phyloP scores from a whole-genome alignment of 2,888 invertebrate species.

The Ischnus inquisitorius region DNA sequence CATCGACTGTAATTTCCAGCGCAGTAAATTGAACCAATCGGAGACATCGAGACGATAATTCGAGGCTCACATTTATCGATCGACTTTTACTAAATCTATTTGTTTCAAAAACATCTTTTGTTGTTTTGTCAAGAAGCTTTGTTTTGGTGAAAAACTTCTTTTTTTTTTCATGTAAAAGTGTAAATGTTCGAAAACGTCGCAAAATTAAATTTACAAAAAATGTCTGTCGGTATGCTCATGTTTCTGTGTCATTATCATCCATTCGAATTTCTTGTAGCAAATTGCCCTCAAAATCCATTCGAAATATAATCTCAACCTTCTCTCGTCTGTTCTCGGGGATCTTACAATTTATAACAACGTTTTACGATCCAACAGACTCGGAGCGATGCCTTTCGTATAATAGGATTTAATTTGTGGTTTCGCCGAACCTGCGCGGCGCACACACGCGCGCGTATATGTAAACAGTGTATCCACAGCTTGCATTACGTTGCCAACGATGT shows the following conservation, averaged over 20 bases:
- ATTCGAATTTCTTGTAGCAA: not conserved
- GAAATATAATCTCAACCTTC: not conserved
- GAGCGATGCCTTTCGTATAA: constrained; percentile 39
- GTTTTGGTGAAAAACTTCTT: too few relatives aligned
- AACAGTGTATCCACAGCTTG: constrained; percentile 10
- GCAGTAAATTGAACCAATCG: too few relatives aligned
- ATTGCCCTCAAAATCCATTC: not conserved
- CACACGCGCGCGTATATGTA: not conserved
- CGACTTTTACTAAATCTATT: too few relatives aligned
- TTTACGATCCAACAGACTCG: constrained; percentile 26
- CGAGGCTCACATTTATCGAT: too few relatives aligned
- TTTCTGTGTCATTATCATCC: not conserved
- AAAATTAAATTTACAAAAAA: too few relatives aligned
- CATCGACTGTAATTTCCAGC: too few relatives aligned
- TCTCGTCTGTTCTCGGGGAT: not conserved
- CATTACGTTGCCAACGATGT: constrained; percentile 28
- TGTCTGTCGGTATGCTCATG: too few relatives aligned
- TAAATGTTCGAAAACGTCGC: too few relatives aligned
- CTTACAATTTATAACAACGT: constrained; percentile 31
- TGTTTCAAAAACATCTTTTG: too few relatives aligned
- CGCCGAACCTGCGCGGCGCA: not conserved
- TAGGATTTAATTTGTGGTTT: constrained; percentile 50
- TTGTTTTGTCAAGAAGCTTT: too few relatives aligned
- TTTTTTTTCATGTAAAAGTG: too few relatives aligned
- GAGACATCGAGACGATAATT: too few relatives aligned